Evolutionary conservation across 2,888 invertebrate genomes (phyloP), one percentile per base, ranked within the genome.

Genomic region (Augochlorella aurata): DNA sequence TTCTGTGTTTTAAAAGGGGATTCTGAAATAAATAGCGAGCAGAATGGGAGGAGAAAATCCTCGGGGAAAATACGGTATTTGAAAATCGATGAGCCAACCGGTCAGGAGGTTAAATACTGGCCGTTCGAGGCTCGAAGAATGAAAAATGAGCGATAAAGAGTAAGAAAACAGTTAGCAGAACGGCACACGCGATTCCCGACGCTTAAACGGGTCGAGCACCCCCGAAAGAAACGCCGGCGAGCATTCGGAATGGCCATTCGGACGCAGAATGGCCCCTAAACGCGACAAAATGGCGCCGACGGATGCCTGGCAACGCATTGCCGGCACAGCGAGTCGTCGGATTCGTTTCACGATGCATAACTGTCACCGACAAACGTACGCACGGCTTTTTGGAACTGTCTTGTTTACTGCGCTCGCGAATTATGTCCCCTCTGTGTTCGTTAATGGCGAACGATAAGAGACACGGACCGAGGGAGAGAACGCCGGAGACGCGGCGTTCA

Each of bases 351-450:
- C 38, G 63, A 78, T 78, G 72, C 77, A 78, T 83, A 81, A 81
- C 83, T 83, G 83, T 81, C 83, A 83, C 74, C 58, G 74, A 63
- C 81, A 81, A 76, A 44, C 52, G 74, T 77, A 44, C 44, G 63
- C 63, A 65, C 63, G 63, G 63, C 63, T 65, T 81, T 81, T 81
- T 67, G 81, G 54, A 72, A 81, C 77, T 70, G 78, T 74, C 77
- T 77, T 75, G 77, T 74, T 74, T 74, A 72, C 47, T 63, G 72
- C 61, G 29, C 47, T 8, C 16, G 63, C 63, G 49, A 72, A 72
- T 72, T 72, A 72, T 72, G 72, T 47, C 61, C 29, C 18, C n/a
- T 16, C 45, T 50, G 68, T 29, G 47, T 38, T 54, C 54, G 68
- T 75, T 75, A 75, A 75, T 49, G 58, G 70, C 58, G 44, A 7